A percentile compares a stretch with the other conserved stretches of the same genome.
Evolutionary conservation across 2,888 invertebrate species (phyloP).

Genomic region (Rhagophthalmus giganteus): DNA sequence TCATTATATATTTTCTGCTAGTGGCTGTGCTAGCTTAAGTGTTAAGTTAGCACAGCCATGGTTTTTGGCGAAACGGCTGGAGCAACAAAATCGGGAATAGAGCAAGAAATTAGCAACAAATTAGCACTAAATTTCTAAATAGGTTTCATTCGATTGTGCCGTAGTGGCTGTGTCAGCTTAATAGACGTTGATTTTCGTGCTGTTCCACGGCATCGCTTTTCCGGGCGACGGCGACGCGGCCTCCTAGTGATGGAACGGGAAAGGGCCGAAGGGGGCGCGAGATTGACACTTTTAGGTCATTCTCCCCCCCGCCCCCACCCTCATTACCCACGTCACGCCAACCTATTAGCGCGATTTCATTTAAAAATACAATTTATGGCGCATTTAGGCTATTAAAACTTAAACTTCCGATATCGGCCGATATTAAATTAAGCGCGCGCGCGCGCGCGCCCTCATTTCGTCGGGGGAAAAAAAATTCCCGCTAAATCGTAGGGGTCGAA

Average conservation of each 20-base stretch:
- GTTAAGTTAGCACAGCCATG: too few species aligned
- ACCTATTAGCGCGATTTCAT: constrained; percentile 2
- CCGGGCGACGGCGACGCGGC: neutral
- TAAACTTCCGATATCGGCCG: too few species aligned
- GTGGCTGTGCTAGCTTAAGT: too few species aligned
- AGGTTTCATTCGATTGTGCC: too few species aligned
- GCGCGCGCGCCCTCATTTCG: too few species aligned
- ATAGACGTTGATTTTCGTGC: too few species aligned
- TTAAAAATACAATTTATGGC: neutral
- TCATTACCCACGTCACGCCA: constrained; percentile 11
- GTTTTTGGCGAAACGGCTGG: too few species aligned
- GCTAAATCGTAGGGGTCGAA: neutral
- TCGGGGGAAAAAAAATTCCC: neutral
- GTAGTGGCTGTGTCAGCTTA: too few species aligned
- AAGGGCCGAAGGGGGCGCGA: constrained; percentile 8
- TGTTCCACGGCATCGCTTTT: too few species aligned
- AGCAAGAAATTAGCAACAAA: constrained; percentile 30
- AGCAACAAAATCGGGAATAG: constrained; percentile 18
- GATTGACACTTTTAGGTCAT: constrained; percentile 25
- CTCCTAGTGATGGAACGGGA: constrained; percentile 2
- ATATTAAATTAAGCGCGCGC: too few species aligned
- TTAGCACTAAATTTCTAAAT: constrained; percentile 14
- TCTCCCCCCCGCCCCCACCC: neutral
- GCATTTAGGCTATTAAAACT: neutral
- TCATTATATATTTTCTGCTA: too few species aligned